Evolutionary conservation across 1,140 invertebrate genomes (phyloP), one percentile per base, ranked within the genome.

Genomic region (Diorhabda carinulata): DNA sequence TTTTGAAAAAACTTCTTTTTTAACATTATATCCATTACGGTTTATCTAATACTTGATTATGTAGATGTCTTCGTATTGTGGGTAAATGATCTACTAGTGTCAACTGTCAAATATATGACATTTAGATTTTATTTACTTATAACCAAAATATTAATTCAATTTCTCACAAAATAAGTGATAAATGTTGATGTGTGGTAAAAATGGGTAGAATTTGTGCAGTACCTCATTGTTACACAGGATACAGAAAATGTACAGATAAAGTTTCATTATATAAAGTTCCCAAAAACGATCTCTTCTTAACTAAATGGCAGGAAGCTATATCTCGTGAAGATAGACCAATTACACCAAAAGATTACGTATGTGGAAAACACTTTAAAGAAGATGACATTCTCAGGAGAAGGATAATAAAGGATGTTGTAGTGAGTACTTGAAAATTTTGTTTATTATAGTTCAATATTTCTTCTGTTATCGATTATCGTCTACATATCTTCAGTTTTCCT

Each of bases 141-240:
- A 25, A 25, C 25, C 25, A 25, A 25, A 25, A 25, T 25, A 25
- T 25, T 25, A 25, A 25, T 25, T 25, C 25, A 25, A 25, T 25
- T 25, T 25, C 25, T 1, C 25, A 25, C 25, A 25, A 25, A 25
- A 25, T 25, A 25, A 25, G 25, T 25, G 25, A 1, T 25, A 25
- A 25, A 25, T 25, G 25, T 25, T 25, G 2, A 4, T 52, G 47
- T n/a, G n/a, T 52, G n/a, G n/a, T 41, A 68, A 62, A n/a, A 66
- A 69, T 69, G 68, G 68, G 68, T 3, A 69, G 63, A 58, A 65
- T 66, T 25, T 69, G 68, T 62, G 43, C 57, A 5, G 68, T 69
- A 25, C 68, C 68, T 10, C 63, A 64, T 59, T 69, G 68, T 64
- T 65, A 69, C 47, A 69, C 68, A 60, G 68, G 68, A 7, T 69